Conservation (phyloP, 1,140 invertebrate genomes). For the Metopolophium dirhodum region DNA sequence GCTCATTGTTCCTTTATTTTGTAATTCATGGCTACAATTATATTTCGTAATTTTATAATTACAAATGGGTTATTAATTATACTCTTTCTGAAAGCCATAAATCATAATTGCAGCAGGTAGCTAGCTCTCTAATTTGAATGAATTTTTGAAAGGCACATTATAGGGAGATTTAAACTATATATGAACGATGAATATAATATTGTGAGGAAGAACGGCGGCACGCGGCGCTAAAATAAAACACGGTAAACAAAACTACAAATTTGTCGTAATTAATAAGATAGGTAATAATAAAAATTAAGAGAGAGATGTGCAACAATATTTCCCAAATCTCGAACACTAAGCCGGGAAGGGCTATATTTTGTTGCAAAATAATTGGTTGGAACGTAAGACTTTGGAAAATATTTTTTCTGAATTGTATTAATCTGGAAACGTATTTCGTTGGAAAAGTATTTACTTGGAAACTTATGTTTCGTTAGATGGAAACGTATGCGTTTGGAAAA, state of each 20-base stretch:
- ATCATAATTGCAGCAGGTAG: not conserved
- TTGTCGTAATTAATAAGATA: not conserved
- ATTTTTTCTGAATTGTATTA: no score
- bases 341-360: no score
- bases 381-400: no score
- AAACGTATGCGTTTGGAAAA: no score
- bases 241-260: not conserved
- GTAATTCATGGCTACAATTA: not conserved
- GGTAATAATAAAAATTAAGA: not conserved
- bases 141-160: not conserved
- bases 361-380: no score
- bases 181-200: not conserved
- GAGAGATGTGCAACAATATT: not conserved
- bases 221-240: not conserved
- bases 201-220: not conserved
- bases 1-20: not conserved
- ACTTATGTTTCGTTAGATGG: no score
- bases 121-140: not conserved
- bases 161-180: not conserved
- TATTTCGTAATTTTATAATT: conserved; percentile 21
- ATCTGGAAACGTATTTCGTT: no score
- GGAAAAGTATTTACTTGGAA: no score
- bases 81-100: not conserved
- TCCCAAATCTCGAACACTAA: not conserved
- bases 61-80: conserved; percentile 15